Conservation (phyloP, 2,797 vertebrate species). For the Xenentodon cancila region DNA sequence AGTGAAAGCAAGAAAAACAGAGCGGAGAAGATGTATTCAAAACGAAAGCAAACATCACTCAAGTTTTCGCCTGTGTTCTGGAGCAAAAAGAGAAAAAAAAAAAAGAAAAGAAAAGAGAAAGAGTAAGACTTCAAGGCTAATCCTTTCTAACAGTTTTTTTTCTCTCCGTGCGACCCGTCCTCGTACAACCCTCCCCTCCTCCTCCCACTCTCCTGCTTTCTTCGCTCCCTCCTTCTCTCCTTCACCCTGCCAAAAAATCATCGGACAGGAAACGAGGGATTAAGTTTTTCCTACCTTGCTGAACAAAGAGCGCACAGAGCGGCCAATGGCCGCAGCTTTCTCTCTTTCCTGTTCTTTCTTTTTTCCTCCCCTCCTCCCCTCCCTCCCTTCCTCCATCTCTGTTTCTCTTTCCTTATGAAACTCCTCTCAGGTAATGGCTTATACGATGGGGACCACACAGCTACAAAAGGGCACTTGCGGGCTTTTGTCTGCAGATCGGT, state of each 20-base stretch:
- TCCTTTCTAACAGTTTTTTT: constrained; percentile 50
- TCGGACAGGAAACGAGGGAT: constrained; percentile 97
- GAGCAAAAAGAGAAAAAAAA: constrained; percentile 43
- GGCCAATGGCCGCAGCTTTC: constrained; percentile 83
- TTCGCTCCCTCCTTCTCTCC: constrained; percentile 56
- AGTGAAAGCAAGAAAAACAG: constrained; percentile 23
- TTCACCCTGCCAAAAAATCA: constrained; percentile 89
- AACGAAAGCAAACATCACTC: constrained; percentile 49
- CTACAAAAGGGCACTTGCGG: constrained; percentile 45
- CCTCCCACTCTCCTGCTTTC: constrained; percentile 25
- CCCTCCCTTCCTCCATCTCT: constrained; percentile 58
- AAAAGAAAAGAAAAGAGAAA: constrained; percentile 41
- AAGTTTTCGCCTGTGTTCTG: constrained; percentile 25
- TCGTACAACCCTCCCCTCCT: constrained; percentile 46
- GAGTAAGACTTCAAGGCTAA: constrained; percentile 55
- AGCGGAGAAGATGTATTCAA: constrained; percentile 26
- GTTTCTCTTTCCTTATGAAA: constrained; percentile 54
- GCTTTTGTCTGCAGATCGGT: constrained; percentile 53
- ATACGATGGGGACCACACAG: constrained; percentile 65
- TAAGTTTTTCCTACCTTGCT: constrained; percentile 97
- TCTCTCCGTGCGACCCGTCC: constrained; percentile 40
- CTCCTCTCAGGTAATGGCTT: constrained; percentile 70
- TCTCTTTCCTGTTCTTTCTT: constrained; percentile 53
- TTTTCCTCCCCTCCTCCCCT: constrained; percentile 44
- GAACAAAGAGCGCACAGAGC: constrained; percentile 94